These are phyloP conservation scores for Cathartes aura DNA, from an alignment of 2,113 vertebrate genomes.

Conservation along the genomic window DNA sequence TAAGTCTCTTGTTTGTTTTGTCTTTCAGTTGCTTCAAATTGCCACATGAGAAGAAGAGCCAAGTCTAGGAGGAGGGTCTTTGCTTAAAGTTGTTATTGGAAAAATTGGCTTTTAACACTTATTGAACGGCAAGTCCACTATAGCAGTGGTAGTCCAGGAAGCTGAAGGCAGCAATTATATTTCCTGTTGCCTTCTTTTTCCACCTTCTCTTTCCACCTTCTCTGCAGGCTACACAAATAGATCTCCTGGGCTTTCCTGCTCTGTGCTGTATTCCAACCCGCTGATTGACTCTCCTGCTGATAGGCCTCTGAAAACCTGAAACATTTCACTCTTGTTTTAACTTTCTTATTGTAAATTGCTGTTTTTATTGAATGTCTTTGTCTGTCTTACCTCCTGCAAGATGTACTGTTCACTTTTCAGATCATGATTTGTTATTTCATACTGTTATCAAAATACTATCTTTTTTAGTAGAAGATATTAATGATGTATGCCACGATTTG, in stretches of 20 bases:
- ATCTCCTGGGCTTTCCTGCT: background rate
- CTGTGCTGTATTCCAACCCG: background rate
- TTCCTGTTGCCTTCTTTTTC: background rate
- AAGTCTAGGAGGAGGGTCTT: background rate
- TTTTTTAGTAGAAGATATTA: background rate
- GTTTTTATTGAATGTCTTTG: background rate
- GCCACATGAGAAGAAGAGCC: background rate
- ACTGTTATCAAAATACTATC: background rate
- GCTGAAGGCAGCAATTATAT: background rate
- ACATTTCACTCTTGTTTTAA: background rate
- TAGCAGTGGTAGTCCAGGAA: background rate
- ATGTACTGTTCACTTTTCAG: background rate
- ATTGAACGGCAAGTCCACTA: background rate
- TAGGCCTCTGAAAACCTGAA: background rate
- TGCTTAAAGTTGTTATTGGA: background rate
- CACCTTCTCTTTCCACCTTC: background rate
- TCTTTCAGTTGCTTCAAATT: background rate
- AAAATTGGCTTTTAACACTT: background rate
- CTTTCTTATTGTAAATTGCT: background rate
- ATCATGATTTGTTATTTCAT: background rate
- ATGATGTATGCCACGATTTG: background rate
- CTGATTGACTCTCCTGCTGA: background rate
- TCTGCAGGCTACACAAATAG: background rate
- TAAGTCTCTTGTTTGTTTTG: background rate
- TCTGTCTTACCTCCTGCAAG: background rate